Percentiles rank a stretch among this genome's conserved stretches.
phyloP scores from a whole-genome alignment of 2,888 invertebrate genomes.

The Amaurobius ferox region DNA sequence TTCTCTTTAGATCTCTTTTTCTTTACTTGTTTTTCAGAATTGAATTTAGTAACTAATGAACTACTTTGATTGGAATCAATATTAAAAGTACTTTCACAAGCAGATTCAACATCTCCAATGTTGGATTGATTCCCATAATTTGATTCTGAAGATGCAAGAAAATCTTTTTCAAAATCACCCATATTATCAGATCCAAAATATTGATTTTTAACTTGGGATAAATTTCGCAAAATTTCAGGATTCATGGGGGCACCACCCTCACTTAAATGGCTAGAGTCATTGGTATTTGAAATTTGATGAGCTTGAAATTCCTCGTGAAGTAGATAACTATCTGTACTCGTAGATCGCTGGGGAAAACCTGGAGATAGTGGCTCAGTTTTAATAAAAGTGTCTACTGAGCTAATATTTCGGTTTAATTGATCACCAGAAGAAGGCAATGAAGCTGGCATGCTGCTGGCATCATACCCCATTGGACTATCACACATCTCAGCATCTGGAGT shows the following conservation, averaged over 20 bases:
- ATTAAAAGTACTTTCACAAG: constrained; percentile 67
- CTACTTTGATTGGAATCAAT: constrained; percentile 59
- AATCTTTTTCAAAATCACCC: constrained; percentile 67
- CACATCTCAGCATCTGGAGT: constrained; percentile 72
- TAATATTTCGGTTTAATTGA: constrained; percentile 24
- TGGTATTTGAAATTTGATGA: constrained; percentile 44
- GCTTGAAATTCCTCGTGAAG: constrained; percentile 60
- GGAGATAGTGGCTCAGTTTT: constrained; percentile 53
- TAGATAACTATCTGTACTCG: constrained; percentile 62
- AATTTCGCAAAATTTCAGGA: constrained; percentile 44
- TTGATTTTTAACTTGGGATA: constrained; percentile 65
- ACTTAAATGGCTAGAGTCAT: constrained; percentile 52
- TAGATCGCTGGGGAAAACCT: constrained; percentile 59
- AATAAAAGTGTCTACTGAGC: constrained; percentile 54
- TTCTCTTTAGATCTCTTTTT: constrained; percentile 73
- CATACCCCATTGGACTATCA: constrained; percentile 70
- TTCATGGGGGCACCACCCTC: constrained; percentile 55
- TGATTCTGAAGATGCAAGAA: constrained; percentile 45
- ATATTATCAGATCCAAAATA: constrained; percentile 60
- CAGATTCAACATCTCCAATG: constrained; percentile 71
- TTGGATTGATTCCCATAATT: constrained; percentile 47
- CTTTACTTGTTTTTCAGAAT: constrained; percentile 61
- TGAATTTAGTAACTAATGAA: constrained; percentile 25
- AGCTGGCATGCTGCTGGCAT: constrained; percentile 53
- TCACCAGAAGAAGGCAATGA: constrained; percentile 48